Conservation (phyloP, 1,140 invertebrate genomes). For the Drosophila ogumai region DNA sequence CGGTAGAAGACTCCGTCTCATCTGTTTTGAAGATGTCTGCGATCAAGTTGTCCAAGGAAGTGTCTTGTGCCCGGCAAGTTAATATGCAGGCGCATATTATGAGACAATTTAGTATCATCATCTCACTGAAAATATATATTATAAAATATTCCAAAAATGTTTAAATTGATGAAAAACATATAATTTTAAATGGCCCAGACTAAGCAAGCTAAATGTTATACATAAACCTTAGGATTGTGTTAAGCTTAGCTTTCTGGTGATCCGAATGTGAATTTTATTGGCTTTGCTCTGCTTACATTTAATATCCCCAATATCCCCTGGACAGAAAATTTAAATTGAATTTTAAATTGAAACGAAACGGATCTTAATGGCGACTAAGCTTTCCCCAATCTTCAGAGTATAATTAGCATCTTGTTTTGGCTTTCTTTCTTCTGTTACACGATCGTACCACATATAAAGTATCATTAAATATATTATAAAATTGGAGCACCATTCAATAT, state of each 20-base stretch:
- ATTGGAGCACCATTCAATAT: background rate
- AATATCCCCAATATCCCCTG: background rate
- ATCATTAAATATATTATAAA: background rate
- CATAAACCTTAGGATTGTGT: background rate
- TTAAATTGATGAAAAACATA: too few relatives aligned
- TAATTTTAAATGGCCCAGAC: background rate
- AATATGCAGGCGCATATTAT: slow-evolving; percentile 40
- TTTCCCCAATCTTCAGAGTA: background rate
- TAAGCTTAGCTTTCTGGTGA: background rate
- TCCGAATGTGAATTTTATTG: background rate
- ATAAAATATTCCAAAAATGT: background rate
- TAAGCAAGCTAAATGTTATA: background rate
- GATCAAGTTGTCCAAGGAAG: slow-evolving; percentile 64
- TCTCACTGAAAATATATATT: slow-evolving; percentile 24
- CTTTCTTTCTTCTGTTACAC: slow-evolving; percentile 1
- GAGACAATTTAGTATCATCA: slow-evolving; percentile 33
- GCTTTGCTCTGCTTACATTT: background rate
- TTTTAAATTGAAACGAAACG: background rate
- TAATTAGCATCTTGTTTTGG: background rate
- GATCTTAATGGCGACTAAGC: background rate
- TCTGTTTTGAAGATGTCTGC: slow-evolving; percentile 66
- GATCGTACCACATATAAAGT: background rate
- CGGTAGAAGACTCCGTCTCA: slow-evolving; percentile 6
- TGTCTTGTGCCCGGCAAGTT: slow-evolving; percentile 41
- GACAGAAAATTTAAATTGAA: background rate